Percentiles rank a stretch among this genome's conserved stretches.
Evolutionary conservation across 2,797 vertebrate genomes (phyloP).

Genomic region (Peromyscus melanophrys): DNA sequence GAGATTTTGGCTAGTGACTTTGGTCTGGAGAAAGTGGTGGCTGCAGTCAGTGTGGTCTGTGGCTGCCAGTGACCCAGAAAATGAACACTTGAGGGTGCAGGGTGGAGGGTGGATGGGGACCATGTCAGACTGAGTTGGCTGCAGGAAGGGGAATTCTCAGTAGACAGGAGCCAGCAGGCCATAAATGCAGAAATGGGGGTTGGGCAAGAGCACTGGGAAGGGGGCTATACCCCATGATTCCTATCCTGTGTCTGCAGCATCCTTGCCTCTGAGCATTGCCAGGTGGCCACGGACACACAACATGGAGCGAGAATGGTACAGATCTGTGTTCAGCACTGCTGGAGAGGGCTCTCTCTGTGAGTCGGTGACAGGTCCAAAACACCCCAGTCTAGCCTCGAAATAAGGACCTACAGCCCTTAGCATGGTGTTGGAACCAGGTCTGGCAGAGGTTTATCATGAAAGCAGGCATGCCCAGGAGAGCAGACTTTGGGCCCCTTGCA

Average conservation of each 20-base stretch:
- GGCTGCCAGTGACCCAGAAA: constrained; percentile 69
- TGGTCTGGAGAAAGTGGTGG: constrained; percentile 42
- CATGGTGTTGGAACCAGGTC: not conserved
- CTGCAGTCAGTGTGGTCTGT: constrained; percentile 61
- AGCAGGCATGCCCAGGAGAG: not conserved
- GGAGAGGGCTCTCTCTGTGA: not conserved
- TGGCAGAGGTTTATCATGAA: not conserved
- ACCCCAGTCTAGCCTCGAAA: fast-evolving
- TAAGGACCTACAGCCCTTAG: not conserved
- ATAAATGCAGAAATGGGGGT: fast-evolving
- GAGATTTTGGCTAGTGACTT: constrained; percentile 70
- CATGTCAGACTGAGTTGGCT: not conserved
- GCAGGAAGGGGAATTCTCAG: not conserved
- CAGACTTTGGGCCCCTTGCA: not conserved
- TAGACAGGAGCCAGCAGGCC: fast-evolving
- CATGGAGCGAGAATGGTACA: fast-evolving
- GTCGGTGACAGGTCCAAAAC: no score
- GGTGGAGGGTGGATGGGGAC: fast-evolving
- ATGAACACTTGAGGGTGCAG: not conserved
- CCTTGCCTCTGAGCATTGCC: not conserved
- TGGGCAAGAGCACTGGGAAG: no score
- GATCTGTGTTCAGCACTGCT: fast-evolving
- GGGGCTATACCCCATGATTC: fast-evolving
- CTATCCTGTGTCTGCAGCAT: not conserved
- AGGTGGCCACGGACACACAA: not conserved